Percentiles rank a stretch among this genome's conserved stretches.
Conservation (phyloP, 1,140 invertebrate species). For the Micrasema longulum region DNA sequence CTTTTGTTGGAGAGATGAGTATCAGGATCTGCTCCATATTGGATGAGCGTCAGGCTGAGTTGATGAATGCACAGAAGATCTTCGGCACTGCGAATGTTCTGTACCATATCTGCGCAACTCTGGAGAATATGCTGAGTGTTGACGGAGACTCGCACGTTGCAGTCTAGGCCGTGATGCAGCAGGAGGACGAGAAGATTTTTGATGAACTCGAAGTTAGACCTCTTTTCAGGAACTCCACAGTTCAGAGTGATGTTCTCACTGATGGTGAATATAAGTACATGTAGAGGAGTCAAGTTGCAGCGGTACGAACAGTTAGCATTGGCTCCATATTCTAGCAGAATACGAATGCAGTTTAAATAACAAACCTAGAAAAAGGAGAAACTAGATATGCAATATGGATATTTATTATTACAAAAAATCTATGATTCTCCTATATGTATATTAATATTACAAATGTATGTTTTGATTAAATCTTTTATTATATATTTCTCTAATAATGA, state of each 20-base stretch:
- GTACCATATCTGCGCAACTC: conserved; percentile 77
- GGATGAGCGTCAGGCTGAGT: conserved; percentile 74
- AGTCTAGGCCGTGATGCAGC: conserved; percentile 77
- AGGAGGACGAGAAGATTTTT: conserved; percentile 76
- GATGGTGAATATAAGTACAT: conserved; percentile 80
- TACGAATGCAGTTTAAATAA: conserved; percentile 79
- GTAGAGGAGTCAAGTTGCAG: conserved; percentile 77
- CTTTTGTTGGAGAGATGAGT: conserved; percentile 62
- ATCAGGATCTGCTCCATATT: conserved; percentile 76
- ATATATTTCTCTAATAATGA: too few relatives aligned
- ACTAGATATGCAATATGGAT: too few relatives aligned
- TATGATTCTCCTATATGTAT: too few relatives aligned
- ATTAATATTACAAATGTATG: too few relatives aligned
- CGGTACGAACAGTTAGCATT: conserved; percentile 81
- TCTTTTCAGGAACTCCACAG: conserved; percentile 71
- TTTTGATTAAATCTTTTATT: too few relatives aligned
- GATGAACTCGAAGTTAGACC: conserved; percentile 74
- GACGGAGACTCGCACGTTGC: conserved; percentile 69
- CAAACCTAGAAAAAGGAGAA: conserved; percentile 73
- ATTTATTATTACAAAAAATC: too few relatives aligned
- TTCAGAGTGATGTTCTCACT: conserved; percentile 80
- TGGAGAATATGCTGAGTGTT: conserved; percentile 76
- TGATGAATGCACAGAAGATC: conserved; percentile 79
- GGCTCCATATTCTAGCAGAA: conserved; percentile 76
- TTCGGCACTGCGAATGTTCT: conserved; percentile 73